Conservation (phyloP, 2,888 invertebrate genomes). For the Linnaemya vulpina region DNA sequence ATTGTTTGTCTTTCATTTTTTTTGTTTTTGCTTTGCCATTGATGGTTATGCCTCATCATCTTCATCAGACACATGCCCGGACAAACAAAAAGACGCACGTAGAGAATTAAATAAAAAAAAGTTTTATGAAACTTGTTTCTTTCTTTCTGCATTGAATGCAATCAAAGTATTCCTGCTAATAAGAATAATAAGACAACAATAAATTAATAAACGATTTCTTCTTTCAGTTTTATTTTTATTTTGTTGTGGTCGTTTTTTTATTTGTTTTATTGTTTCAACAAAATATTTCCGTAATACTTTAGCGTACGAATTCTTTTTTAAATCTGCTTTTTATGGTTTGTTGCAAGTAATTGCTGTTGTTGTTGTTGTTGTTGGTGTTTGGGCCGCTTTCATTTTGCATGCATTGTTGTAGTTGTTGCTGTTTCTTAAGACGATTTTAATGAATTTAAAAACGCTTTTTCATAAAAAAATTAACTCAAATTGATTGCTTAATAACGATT, state of each 20-base stretch:
- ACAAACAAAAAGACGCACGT: conserved; percentile 39
- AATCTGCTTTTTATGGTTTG: conserved; percentile 43
- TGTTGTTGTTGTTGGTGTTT: conserved; percentile 7
- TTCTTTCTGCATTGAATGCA: background rate
- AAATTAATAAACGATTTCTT: conserved; percentile 23
- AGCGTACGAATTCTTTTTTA: conserved; percentile 59
- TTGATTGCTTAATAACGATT: conserved; percentile 41
- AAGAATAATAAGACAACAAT: conserved; percentile 31
- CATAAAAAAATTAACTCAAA: conserved; percentile 6
- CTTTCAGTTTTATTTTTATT: conserved; percentile 7
- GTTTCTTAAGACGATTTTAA: conserved; percentile 8
- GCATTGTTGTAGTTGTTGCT: background rate
- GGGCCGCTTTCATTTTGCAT: background rate
- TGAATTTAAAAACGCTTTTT: conserved; percentile 9
- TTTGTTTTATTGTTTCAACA: conserved; percentile 62
- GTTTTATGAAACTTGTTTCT: background rate
- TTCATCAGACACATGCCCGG: background rate
- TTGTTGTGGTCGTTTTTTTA: conserved; percentile 4
- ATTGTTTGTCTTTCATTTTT: background rate
- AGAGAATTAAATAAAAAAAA: conserved; percentile 25
- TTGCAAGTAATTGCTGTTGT: conserved; percentile 12
- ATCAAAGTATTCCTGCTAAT: conserved; percentile 30
- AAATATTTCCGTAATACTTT: conserved; percentile 68
- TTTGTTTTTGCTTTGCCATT: conserved; percentile 3
- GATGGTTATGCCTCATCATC: conserved; percentile 9